Evolutionary conservation across 2,797 vertebrate genomes (phyloP).

Genomic region (Schizopygopsis pylzovi): DNA sequence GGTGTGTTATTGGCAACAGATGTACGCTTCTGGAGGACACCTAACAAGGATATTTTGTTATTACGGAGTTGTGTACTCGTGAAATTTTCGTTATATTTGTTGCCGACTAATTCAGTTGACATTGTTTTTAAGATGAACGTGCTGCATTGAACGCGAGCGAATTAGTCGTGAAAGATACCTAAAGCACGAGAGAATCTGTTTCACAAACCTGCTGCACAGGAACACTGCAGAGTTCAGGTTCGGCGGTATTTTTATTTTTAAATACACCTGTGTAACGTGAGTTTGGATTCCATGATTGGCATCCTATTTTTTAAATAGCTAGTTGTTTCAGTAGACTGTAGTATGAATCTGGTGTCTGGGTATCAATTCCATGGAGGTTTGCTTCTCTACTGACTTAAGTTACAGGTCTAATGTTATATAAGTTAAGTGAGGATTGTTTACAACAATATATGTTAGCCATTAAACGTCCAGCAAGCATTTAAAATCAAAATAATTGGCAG

Average conservation of each 20-base stretch:
- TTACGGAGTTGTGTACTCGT: neutral
- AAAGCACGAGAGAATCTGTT: neutral
- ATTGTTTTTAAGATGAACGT: neutral
- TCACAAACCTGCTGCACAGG: neutral
- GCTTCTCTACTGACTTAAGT: neutral
- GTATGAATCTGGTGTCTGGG: neutral
- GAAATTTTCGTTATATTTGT: neutral
- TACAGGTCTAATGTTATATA: neutral
- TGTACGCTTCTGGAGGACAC: neutral
- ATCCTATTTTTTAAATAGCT: neutral
- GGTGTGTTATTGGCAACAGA: neutral
- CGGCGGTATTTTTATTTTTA: neutral
- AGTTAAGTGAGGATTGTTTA: neutral
- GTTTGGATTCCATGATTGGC: neutral
- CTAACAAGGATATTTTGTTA: neutral
- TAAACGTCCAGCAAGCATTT: neutral
- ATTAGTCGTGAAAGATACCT: neutral
- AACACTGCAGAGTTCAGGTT: neutral
- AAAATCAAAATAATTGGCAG: neutral
- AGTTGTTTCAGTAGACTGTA: neutral
- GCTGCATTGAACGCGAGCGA: neutral
- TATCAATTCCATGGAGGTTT: slow-evolving; percentile 4
- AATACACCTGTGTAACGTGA: neutral
- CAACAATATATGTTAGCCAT: neutral
- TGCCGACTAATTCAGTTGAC: neutral